Base-by-base conservation (phyloP, 2,113 vertebrate genomes). In the Fulmarus glacialis region DNA sequence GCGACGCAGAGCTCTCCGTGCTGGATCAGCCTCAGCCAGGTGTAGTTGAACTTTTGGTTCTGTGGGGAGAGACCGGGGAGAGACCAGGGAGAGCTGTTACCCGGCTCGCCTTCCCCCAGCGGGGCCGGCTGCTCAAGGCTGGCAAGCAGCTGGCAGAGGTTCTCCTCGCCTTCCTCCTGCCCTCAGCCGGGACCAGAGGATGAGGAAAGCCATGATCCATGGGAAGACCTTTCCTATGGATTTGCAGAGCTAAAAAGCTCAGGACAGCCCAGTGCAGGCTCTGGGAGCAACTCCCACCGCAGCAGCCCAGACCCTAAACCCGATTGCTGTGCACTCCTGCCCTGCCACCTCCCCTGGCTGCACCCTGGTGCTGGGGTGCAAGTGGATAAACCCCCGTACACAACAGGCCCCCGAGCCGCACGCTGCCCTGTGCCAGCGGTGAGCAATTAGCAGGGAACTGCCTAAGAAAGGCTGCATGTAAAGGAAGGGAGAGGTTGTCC, bases 11-110 rank as follows among this genome's bases (percentile, higher is more conserved):
- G 82, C 62, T 98, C 96, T 34, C 97, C 97, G 11, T 99, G 99
- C 71, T 94, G 98, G 91, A 99, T 78, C 59, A 98, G 97, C 95
- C 98, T 98, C 97, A 99, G 96, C 99, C 99, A 99, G n/a, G 99
- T 99, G 93, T 99, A 99, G 98, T 99, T 99, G 97, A 99, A 99
- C 68, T 98, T 95, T 73, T 99, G 99, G 95, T 94, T 96, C 99
- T 99, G 97, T 5, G 63, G 71, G 47, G 45, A 95, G 63, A 78
- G 77, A 93, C 2, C 12, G 63, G 71, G 47, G 45, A 95, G 63
- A 78, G 77, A 93, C 2, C 12, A 9, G 56, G 13, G 10, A n/a
- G 5, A 56, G 78, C 40, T 36, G 42, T 1, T 21, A 82, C 6
- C 32, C 36, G 0, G 2, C n/a, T 27, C 3, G 8, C 38, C 24